Base-by-base conservation (phyloP, 2,888 invertebrate genomes). In the Leptinotarsa tumamoca region DNA sequence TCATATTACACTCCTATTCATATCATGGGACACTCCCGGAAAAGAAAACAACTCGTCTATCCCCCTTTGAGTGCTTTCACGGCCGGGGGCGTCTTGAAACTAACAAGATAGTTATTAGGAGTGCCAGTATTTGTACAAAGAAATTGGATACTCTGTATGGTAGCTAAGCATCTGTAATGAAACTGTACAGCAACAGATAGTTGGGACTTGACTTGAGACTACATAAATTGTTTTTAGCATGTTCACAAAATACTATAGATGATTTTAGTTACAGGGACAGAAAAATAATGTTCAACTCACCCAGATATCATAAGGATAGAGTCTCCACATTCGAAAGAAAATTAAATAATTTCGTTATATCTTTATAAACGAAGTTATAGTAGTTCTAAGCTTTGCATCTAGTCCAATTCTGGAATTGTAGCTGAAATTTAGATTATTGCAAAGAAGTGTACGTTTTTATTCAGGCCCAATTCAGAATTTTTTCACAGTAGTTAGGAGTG, bases 31-130 rank as follows among this genome's bases (percentile, higher is more conserved):
- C 69, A 73, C 15, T 73, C 21, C 73, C 43, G 15, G 51, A 63
- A 43, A 7, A 33, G 74, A 67, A 74, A 76, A 70, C 73, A 76
- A 73, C 76, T 73, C 73, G 68, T 75, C 71, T 66, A 72, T 71
- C 68, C 76, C 74, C 70, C 63, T 76, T 50, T 77, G 68, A 71
- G 66, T 78, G 77, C 77, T 76, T 72, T 72, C 78, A 78, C 75
- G 75, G 80, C 78, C 78, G 43, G 49, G 58, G 74, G 80, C 82
- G 75, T 76, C 68, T 74, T 76, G 74, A 74, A 75, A 81, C 79
- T 78, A 80, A 82, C 80, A 81, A 79, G 78, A 80, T 80, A 81
- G 78, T 82, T 81, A 82, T 82, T 80, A 79, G 75, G 73, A 74
- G 80, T 73, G 77, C 73, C 67, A 73, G 75, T 77, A 77, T 80